These are phyloP conservation scores for Drosophila testacea DNA, from an alignment of 2,888 invertebrate genomes.

Conservation along the genomic window DNA sequence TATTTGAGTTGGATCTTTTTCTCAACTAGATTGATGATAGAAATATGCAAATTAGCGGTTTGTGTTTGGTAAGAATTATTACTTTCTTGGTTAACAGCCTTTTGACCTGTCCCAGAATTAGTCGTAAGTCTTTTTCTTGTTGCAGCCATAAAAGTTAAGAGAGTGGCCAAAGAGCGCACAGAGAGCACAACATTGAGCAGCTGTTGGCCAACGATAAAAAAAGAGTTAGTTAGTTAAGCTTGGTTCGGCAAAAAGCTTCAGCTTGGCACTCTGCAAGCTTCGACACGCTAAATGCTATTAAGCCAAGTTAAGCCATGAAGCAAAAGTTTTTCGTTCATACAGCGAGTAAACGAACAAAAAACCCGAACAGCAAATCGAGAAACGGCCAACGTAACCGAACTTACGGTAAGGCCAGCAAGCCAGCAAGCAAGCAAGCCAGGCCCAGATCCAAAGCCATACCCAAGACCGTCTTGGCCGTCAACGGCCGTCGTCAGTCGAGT, in stretches of 20 bases:
- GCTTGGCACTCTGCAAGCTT: slow-evolving; percentile 60
- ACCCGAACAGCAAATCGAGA: slow-evolving; percentile 51
- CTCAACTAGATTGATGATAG: slow-evolving; percentile 62
- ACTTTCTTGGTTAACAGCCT: slow-evolving; percentile 36
- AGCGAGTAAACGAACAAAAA: slow-evolving; percentile 30
- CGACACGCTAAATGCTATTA: slow-evolving; percentile 66
- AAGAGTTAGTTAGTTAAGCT: slow-evolving; percentile 29
- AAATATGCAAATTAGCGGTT: slow-evolving; percentile 57
- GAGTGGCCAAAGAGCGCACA: slow-evolving; percentile 19
- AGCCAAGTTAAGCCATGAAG: slow-evolving; percentile 78
- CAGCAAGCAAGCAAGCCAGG: slow-evolving; percentile 23
- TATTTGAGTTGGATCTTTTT: slow-evolving; percentile 7
- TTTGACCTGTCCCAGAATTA: slow-evolving; percentile 34
- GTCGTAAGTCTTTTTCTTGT: slow-evolving; percentile 1
- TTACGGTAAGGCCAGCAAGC: slow-evolving; percentile 66
- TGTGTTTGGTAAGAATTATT: slow-evolving; percentile 39
- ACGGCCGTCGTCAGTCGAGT: slow-evolving; percentile 83
- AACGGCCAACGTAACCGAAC: slow-evolving; percentile 79
- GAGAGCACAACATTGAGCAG: slow-evolving; percentile 1
- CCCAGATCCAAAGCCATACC: slow-evolving; percentile 39
- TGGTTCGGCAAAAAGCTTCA: slow-evolving; percentile 38
- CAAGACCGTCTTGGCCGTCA: slow-evolving; percentile 62
- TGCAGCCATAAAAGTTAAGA: slow-evolving; percentile 28
- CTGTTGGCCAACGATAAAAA: slow-evolving; percentile 19
- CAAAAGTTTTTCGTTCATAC: slow-evolving; percentile 46